Evolutionary conservation across 2,888 invertebrate genomes (phyloP), one percentile per base, ranked within the genome.

Genomic region (Mythimna albipuncta): DNA sequence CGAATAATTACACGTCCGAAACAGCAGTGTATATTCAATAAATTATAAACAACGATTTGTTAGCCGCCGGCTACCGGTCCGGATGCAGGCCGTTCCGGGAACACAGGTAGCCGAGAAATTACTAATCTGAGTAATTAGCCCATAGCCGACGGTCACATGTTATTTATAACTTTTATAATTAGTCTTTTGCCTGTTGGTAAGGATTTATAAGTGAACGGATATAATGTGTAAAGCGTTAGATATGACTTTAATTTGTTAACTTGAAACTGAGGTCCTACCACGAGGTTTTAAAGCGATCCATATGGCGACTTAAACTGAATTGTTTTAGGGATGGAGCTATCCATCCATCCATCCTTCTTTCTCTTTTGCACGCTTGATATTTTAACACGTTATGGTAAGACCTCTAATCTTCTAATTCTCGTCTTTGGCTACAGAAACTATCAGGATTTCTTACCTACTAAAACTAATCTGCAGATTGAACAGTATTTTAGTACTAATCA

Each of bases 81-180:
- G 91, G 92, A 92, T 91, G 89, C 88, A 82, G 87, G 19, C 85
- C 84, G 86, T 89, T 91, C 89, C 88, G 89, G 90, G 91, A 94
- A 94, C 91, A 94, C 94, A 93, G 94, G 95, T 95, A 95, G 95
- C 94, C 83, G 86, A 89, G 88, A 93, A 92, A 95, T 94, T 93
- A 94, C 91, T 91, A 91, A 94, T 93, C 91, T 90, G 82, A 87
- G 89, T 93, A 93, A 95, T 94, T 93, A 91, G 91, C 84, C 72
- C 80, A 89, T 88, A 84, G 89, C 92, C 85, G 82, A 72, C 86
- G 85, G 86, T 75, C 84, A 83, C 83, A 73, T 64, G 86, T 87
- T 87, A 88, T 89, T 89, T 90, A 90, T 90, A 87, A 88, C 85
- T 69, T 73, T 68, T 78, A 79, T 88, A 89, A 90, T 90, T 87